Evolutionary conservation across 1,140 invertebrate genomes (phyloP).

Genomic region (Neodiprion lecontei): DNA sequence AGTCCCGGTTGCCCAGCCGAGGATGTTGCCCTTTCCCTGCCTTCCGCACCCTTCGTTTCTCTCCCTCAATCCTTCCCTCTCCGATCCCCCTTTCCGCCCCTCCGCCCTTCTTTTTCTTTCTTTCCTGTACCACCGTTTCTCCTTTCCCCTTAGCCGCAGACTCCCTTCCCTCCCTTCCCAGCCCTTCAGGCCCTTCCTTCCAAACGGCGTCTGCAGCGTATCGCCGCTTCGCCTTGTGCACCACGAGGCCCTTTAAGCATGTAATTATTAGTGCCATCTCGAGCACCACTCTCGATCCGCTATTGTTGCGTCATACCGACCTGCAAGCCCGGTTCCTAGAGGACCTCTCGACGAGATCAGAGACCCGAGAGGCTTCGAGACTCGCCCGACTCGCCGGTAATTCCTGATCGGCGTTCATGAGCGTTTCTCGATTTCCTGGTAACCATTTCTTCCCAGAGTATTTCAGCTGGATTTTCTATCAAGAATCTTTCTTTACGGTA

Average conservation of each 20-base stretch:
- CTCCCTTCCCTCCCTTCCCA: not conserved
- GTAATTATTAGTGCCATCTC: slow-evolving; percentile 3
- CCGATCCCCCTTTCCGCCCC: not conserved
- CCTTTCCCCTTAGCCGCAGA: not conserved
- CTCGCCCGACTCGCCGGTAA: no score
- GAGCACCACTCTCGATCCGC: not conserved
- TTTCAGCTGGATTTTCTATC: no score
- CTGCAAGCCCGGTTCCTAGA: no score
- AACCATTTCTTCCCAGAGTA: no score
- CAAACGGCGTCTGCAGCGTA: not conserved
- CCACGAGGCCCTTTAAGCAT: not conserved
- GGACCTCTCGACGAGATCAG: no score
- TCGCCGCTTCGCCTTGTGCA: not conserved
- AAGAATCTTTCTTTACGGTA: no score
- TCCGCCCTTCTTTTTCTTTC: not conserved
- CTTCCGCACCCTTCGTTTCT: no score
- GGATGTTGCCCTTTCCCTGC: not conserved
- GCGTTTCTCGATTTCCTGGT: no score
- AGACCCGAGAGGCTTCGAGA: no score
- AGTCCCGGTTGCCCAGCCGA: not conserved
- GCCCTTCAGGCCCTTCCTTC: not conserved
- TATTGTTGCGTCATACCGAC: not conserved
- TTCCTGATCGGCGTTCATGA: no score
- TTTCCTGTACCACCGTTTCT: not conserved
- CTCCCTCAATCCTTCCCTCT: no score